Conservation (phyloP, 1,140 invertebrate genomes). For the Pogonomyrmex barbatus region DNA sequence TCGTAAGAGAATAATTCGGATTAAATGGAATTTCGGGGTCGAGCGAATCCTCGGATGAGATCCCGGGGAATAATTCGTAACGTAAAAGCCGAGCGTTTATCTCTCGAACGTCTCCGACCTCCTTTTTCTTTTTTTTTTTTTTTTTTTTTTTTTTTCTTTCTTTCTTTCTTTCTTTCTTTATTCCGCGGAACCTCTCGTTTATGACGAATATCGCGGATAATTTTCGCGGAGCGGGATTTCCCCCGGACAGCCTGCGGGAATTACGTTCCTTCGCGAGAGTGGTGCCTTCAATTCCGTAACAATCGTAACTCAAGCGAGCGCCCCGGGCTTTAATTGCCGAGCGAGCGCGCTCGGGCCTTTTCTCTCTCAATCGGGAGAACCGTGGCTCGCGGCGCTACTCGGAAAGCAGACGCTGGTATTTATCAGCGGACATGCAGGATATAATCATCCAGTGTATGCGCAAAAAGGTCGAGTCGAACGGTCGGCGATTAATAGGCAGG, state of each 20-base stretch:
- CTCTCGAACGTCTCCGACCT: constrained; percentile 6
- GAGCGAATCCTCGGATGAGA: neutral
- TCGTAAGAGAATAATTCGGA: constrained; percentile 5
- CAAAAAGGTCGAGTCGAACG: constrained; percentile 32
- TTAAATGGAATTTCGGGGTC: neutral
- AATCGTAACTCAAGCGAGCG: constrained; percentile 49
- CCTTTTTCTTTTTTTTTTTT: neutral
- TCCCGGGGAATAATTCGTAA: neutral
- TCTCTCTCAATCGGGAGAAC: constrained; percentile 26
- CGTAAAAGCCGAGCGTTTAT: constrained; percentile 18
- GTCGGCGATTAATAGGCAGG: constrained; percentile 42
- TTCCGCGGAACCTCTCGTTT: constrained; percentile 3
- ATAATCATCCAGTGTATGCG: constrained; percentile 19
- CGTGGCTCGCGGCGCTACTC: constrained; percentile 43
- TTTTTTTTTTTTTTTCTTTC: neutral
- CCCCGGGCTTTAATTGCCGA: constrained; percentile 50
- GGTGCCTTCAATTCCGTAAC: constrained; percentile 48
- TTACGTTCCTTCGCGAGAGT: constrained; percentile 18
- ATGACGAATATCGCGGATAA: constrained; percentile 23
- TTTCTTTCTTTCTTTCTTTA: neutral
- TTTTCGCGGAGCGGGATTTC: constrained; percentile 14
- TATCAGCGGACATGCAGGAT: constrained; percentile 38
- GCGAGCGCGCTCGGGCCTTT: neutral
- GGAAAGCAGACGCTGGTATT: constrained; percentile 41
- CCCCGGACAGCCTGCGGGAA: neutral